phyloP scores from a whole-genome alignment of 92 coral and sea anemone genomes.

The Ricordea florida region DNA sequence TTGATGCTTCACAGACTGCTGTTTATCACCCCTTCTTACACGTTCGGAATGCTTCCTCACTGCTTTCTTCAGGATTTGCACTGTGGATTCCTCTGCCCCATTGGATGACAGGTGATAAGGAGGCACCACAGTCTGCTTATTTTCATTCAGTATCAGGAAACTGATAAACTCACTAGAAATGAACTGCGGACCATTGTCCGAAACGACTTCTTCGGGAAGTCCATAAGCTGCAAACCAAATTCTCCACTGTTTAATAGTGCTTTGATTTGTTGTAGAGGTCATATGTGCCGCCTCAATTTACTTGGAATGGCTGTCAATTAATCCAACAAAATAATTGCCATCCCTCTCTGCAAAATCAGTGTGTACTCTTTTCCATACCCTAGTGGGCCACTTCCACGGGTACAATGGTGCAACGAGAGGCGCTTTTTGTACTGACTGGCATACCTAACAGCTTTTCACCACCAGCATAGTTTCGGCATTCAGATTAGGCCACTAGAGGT shows the following conservation, averaged over 20 bases:
- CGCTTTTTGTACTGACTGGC: constrained; percentile 30
- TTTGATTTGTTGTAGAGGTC: constrained; percentile 35
- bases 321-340: constrained; percentile 28
- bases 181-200: constrained; percentile 56
- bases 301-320: constrained; percentile 71
- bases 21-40: too few relatives aligned
- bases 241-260: constrained; percentile 50
- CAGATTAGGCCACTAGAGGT: constrained; percentile 36
- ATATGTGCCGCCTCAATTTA: constrained; percentile 58
- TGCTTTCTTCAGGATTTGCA: too few relatives aligned
- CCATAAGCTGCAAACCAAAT: constrained; percentile 50
- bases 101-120: too few relatives aligned
- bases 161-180: constrained; percentile 28
- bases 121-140: too few relatives aligned
- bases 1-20: too few relatives aligned
- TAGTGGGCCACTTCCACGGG: constrained; percentile 67
- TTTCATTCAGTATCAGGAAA: constrained; percentile 41
- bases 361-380: constrained; percentile 63
- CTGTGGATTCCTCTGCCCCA: too few relatives aligned
- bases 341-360: constrained; percentile 56
- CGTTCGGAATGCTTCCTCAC: too few relatives aligned
- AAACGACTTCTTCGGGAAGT: constrained; percentile 37
- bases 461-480: constrained; percentile 35
- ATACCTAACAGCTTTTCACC: constrained; percentile 36
- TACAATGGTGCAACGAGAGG: constrained; percentile 28